Base-by-base conservation (phyloP, 2,113 vertebrate species). In the Megalops atlanticus region DNA sequence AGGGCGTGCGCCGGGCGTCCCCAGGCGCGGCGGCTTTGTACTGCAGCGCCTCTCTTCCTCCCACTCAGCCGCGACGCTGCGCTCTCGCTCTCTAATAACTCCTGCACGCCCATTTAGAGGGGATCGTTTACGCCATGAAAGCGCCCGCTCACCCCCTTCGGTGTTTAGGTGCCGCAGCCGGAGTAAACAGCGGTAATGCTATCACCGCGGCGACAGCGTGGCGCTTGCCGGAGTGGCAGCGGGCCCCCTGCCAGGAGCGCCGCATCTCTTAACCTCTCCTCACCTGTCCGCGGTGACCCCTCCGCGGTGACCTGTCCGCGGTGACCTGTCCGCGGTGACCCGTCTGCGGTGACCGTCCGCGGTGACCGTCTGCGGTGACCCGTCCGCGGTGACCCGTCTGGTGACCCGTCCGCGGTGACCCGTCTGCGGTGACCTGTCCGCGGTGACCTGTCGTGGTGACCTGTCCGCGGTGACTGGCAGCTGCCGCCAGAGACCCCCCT, bases 11-110 rank as follows among this genome's bases (percentile, higher is more conserved):
- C 85, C 76, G 85, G 82, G 87, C 88, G 91, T 84, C 88, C 88
- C 88, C 86, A 88, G 90, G 90, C 86, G 92, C 86, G 82, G 82
- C 85, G 88, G 89, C 73, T 89, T 87, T 88, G 85, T 87, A 77
- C 80, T 85, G 85, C 89, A 87, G 84, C 41, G 76, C 76, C 70
- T 84, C 75, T 83, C 82, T 87, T 87, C 88, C 85, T 86, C 78
- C 73, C 87, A 72, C 88, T 87, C 87, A 77, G 43, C 74, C 78
- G 79, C 73, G 75, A 16, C 11, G 82, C 82, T 91, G 82, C 72
- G 69, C 86, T 88, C 77, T 80, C 82, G 88, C 76, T 86, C 70
- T 76, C 74, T 88, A 85, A 87, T 87, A 84, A 86, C 81, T 79
- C 84, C 83, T 49, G 78, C 77, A 70, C 33, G 74, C 84, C 84